Conservation (phyloP, 2,113 vertebrate genomes). For the Porphyrio hochstetteri region DNA sequence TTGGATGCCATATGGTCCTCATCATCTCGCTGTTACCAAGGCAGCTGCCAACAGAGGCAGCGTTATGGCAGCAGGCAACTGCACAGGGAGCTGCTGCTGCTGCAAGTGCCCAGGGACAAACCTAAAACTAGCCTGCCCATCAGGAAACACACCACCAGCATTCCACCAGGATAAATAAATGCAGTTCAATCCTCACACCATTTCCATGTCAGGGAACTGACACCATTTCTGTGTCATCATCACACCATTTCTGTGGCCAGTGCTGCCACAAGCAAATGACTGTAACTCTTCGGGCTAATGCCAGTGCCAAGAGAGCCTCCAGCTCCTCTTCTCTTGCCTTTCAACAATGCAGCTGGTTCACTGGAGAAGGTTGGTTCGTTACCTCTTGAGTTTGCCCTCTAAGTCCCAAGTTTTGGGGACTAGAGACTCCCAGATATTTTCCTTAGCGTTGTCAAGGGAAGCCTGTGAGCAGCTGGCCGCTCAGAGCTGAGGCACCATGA, state of each 20-base stretch:
- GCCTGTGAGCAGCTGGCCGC: not conserved
- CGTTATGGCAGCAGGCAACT: not conserved
- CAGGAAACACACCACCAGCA: not conserved
- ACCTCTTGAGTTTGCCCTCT: not conserved
- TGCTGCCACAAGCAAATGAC: not conserved
- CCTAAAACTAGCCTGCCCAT: not conserved
- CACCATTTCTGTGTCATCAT: too few relatives aligned
- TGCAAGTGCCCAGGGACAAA: not conserved
- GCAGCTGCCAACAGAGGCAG: not conserved
- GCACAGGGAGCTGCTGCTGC: not conserved
- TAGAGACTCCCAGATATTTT: not conserved
- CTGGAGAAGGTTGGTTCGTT: not conserved
- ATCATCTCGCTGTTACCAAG: not conserved
- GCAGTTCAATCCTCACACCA: not conserved
- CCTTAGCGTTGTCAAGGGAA: not conserved
- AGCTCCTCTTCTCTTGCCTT: not conserved
- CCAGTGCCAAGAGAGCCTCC: not conserved
- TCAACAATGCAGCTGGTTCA: not conserved
- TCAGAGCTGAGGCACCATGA: not conserved
- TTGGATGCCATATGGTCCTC: constrained; percentile 14
- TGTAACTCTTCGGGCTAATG: not conserved
- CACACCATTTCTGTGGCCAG: not conserved
- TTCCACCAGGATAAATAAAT: not conserved
- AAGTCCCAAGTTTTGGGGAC: not conserved
- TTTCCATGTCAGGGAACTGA: not conserved